Evolutionary conservation across 2,888 invertebrate genomes (phyloP).

Genomic region (Acanthosepion esculentum): DNA sequence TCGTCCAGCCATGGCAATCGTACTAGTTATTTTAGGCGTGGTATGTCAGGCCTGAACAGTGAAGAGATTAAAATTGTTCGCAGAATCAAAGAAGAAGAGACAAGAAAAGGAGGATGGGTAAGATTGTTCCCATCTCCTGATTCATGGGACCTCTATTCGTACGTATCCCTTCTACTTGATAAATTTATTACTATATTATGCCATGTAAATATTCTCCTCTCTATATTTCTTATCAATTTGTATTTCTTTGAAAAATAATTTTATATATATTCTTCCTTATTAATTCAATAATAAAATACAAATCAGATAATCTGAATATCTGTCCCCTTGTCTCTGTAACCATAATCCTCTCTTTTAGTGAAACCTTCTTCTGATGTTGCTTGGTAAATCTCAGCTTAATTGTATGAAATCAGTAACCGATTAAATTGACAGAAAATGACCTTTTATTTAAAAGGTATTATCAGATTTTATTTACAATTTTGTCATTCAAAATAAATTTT

Average conservation of each 20-base stretch:
- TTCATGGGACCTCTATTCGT: slow-evolving; percentile 81
- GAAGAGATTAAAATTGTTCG: slow-evolving; percentile 87
- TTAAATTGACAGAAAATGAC: too few relatives aligned
- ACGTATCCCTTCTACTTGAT: slow-evolving; percentile 48
- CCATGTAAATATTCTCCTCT: neutral
- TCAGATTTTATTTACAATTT: too few relatives aligned
- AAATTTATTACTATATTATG: neutral
- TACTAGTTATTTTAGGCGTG: slow-evolving; percentile 37
- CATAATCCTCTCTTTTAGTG: too few relatives aligned
- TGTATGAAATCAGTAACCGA: too few relatives aligned
- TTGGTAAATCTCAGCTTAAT: too few relatives aligned
- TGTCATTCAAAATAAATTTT: too few relatives aligned
- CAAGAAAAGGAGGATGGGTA: slow-evolving; percentile 89
- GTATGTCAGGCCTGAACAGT: slow-evolving; percentile 78
- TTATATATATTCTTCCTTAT: too few relatives aligned
- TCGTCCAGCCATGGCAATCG: neutral
- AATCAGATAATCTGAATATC: too few relatives aligned
- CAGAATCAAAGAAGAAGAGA: slow-evolving; percentile 85
- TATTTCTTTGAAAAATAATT: neutral
- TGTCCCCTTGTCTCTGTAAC: too few relatives aligned
- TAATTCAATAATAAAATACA: too few relatives aligned
- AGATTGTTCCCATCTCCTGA: slow-evolving; percentile 92
- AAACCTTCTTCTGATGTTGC: too few relatives aligned
- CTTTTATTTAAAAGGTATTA: too few relatives aligned
- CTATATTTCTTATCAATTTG: neutral